Percentiles rank a stretch among this genome's conserved stretches.
These are phyloP conservation scores for Phaethon lepturus DNA, from an alignment of 2,113 vertebrate species.

Conservation along the genomic window DNA sequence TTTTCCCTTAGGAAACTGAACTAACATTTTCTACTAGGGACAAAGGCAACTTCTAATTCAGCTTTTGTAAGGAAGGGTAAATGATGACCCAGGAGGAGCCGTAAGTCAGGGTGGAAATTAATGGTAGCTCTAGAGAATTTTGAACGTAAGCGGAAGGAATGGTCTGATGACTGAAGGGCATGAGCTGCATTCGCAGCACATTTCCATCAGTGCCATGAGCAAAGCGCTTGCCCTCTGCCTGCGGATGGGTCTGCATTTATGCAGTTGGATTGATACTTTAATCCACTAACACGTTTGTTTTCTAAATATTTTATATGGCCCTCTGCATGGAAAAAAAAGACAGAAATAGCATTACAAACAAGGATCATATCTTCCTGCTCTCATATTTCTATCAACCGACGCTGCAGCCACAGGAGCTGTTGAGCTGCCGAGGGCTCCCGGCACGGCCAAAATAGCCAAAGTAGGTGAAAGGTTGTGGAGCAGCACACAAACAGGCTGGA, in stretches of 20 bases:
- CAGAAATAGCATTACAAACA: slow-evolving; percentile 25
- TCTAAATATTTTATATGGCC: background rate
- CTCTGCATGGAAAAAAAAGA: background rate
- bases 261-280: background rate
- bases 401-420: background rate
- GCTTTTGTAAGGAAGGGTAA: background rate
- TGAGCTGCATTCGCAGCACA: rapidly evolving
- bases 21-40: background rate
- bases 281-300: background rate
- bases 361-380: background rate
- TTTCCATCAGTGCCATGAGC: background rate
- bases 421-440: background rate
- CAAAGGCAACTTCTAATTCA: background rate
- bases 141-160: background rate
- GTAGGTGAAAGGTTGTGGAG: slow-evolving; percentile 60
- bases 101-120: background rate
- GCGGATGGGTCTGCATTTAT: background rate
- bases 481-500: slow-evolving; percentile 37
- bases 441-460: background rate
- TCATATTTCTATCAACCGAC: background rate
- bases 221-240: rapidly evolving
- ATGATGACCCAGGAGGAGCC: background rate
- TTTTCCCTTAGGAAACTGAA: background rate
- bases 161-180: background rate
- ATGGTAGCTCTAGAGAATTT: background rate